A percentile compares a stretch with the other conserved stretches of the same genome.
phyloP scores from a whole-genome alignment of 1,140 invertebrate species.

The Drosophila subobscura region DNA sequence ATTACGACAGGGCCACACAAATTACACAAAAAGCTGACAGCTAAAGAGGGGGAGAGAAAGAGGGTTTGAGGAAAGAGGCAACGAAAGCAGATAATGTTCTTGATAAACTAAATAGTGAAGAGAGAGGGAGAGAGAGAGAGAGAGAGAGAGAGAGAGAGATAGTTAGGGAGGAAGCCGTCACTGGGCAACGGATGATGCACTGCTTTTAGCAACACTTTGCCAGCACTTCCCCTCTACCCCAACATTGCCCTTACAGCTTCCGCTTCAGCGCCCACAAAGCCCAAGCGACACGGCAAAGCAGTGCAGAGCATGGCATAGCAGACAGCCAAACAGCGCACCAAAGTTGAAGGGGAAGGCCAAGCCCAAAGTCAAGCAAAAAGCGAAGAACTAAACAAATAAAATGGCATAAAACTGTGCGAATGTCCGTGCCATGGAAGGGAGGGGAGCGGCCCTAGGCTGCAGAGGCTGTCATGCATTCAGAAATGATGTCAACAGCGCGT shows the following conservation, averaged over 20 bases:
- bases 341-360: constrained; percentile 40
- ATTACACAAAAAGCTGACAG: neutral
- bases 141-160: neutral
- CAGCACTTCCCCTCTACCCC: constrained; percentile 2
- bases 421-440: neutral
- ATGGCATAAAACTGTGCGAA: constrained; percentile 36
- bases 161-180: neutral
- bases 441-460: neutral
- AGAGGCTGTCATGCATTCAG: constrained; percentile 51
- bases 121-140: neutral
- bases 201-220: neutral
- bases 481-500: constrained; percentile 65
- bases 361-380: constrained; percentile 29
- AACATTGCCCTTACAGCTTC: constrained; percentile 42
- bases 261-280: constrained; percentile 55
- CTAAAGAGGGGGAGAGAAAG: neutral
- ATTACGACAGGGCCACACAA: constrained; percentile 5
- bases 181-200: constrained; percentile 9
- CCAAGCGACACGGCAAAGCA: constrained; percentile 15
- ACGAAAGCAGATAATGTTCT: too few species aligned
- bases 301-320: too few species aligned
- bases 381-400: constrained; percentile 69
- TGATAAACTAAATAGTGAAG: neutral
- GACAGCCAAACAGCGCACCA: constrained; percentile 4
- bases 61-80: neutral